Base-by-base conservation (phyloP, 2,797 vertebrate genomes). In the Hyperoplus lanceolatus region DNA sequence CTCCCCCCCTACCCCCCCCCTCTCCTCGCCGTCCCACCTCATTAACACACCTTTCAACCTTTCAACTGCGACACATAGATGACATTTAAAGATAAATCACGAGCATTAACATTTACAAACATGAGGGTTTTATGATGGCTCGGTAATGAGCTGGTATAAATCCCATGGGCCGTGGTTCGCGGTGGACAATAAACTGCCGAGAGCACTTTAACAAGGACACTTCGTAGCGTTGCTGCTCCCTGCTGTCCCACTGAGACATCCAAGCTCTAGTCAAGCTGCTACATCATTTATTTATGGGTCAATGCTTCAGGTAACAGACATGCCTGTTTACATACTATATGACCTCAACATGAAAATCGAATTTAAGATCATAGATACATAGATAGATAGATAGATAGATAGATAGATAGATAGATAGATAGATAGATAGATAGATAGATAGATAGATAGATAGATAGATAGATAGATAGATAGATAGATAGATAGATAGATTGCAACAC, bases 81-180 rank as follows among this genome's bases (percentile, higher is more conserved):
- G 88, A 88, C 87, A 86, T 91, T 93, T 87, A 70, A 87, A 89
- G 80, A 90, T 91, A 90, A 93, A 93, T 92, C 86, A 88, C 12
- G 0, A 36, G 70, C 86, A 84, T 93, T 91, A 91, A 90, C 86
- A 90, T 93, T 91, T 87, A 92, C 91, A 91, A 91, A 93, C 91
- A 91, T 55, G 81, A 78, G 83, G 73, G 49, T 70, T 92, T 92
- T 90, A 92, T 82, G 89, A 92, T 63, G 78, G 81, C 80, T 60
- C 10, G 4, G 75, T 92, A 92, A 93, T 92, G 90, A 91, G 80
- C 71, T 56, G 88, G 70, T 87, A 79, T 91, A 92, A 89, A 90
- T 92, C 88, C 83, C 84, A 29, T 39, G 57, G 87, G 87, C 88
- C 79, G 60, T 6, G 62, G 88, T 81, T 86, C 81, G 78, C 70